These are phyloP conservation scores for Labrus mixtus DNA, from an alignment of 2,113 vertebrate genomes.

Conservation along the genomic window DNA sequence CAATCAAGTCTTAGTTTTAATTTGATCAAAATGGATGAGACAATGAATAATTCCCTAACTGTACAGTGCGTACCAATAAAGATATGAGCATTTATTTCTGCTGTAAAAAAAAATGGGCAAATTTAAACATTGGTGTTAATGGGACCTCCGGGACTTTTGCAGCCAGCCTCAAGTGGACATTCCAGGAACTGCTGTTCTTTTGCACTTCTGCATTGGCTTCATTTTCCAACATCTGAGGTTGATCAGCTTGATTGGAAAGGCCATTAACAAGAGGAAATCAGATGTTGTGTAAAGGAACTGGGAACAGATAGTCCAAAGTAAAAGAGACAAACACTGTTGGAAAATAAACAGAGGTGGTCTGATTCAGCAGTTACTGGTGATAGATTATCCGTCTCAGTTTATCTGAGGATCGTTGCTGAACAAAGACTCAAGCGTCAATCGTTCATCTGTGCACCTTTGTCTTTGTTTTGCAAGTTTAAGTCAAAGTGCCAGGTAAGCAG, in stretches of 20 bases:
- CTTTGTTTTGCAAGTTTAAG: slow-evolving; percentile 12
- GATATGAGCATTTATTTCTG: too few relatives aligned
- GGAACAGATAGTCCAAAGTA: neutral
- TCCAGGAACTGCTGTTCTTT: too few relatives aligned
- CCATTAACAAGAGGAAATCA: neutral
- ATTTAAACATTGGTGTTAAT: too few relatives aligned
- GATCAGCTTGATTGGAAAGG: neutral
- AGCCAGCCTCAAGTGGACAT: too few relatives aligned
- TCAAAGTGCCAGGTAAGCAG: slow-evolving; percentile 33
- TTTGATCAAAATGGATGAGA: too few relatives aligned
- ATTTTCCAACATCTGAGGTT: too few relatives aligned
- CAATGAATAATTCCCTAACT: too few relatives aligned
- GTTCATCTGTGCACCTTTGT: neutral
- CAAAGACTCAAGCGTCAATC: slow-evolving; percentile 14
- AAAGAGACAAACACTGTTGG: neutral
- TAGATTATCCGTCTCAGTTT: slow-evolving; percentile 43
- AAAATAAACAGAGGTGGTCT: neutral
- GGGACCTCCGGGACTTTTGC: too few relatives aligned
- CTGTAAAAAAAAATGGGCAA: too few relatives aligned
- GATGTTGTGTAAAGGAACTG: neutral
- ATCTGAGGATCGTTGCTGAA: slow-evolving; percentile 31
- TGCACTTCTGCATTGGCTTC: too few relatives aligned
- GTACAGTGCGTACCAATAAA: too few relatives aligned
- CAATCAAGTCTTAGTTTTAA: too few relatives aligned
- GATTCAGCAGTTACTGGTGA: slow-evolving; percentile 46